Conservation (phyloP, 2,888 invertebrate species). For the Bimastos eiseni region DNA sequence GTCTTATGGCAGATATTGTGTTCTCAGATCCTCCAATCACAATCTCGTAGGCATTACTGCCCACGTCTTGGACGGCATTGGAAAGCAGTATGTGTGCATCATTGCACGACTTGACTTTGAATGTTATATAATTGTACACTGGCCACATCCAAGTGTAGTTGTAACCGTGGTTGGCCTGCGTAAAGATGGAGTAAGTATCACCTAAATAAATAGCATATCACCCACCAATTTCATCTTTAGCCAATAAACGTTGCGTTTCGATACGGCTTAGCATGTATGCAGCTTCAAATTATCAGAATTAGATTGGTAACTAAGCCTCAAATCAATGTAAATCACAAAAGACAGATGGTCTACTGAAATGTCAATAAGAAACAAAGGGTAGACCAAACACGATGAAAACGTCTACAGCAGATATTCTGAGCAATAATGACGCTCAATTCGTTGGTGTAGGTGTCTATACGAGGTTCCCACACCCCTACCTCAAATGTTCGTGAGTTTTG, state of each 20-base stretch:
- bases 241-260: background rate
- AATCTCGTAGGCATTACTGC: slow-evolving; percentile 24
- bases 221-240: background rate
- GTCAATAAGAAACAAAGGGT: background rate
- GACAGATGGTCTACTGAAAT: background rate
- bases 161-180: slow-evolving; percentile 15
- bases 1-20: slow-evolving; percentile 31
- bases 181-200: slow-evolving; percentile 30
- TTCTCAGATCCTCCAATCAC: slow-evolving; percentile 31
- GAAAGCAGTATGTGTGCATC: slow-evolving; percentile 32
- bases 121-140: slow-evolving; percentile 20
- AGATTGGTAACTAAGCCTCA: background rate
- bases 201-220: slow-evolving; percentile 17
- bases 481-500: background rate
- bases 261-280: background rate
- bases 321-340: background rate
- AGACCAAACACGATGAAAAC: background rate
- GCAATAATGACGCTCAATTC: background rate
- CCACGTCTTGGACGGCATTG: background rate
- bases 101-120: slow-evolving; percentile 29
- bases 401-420: background rate
- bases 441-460: too few relatives aligned
- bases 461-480: background rate
- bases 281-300: background rate
- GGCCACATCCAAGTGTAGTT: slow-evolving; percentile 29